Base-by-base conservation (phyloP, 1,140 invertebrate species). In the Sitobion miscanthi region DNA sequence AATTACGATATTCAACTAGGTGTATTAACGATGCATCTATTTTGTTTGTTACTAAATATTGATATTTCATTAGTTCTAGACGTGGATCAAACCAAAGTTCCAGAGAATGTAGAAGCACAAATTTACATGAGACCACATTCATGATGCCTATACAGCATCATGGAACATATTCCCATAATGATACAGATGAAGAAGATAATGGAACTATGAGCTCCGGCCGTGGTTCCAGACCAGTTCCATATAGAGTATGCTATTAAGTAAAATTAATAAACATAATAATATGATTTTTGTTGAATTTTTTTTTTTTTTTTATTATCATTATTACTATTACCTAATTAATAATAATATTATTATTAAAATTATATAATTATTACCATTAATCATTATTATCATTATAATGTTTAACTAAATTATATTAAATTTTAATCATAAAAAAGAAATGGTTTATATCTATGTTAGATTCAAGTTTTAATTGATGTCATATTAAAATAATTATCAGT, bases 41-140 rank as follows among this genome's bases (percentile, higher is more conserved):
- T 30, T 69, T 14, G 2, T 69, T 69, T 69, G 2, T 77, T n/a
- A 77, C 30, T 77, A n/a, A 9, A 30, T 9, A 11, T 35, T 77
- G 14, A 77, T n/a, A n/a, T n/a, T 35, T n/a, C 14, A 1, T 20
- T 35, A 92, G 91, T 92, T 82, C 91, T 42, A 92, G 91, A 85
- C 91, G 91, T 17, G 49, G 49, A 38, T 85, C 82, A 1, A 93
- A n/a, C 57, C 91, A 93, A 25, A 85, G 35, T n/a, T 86, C 91
- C 30, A 93, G 91, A 57, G 91, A 93, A 42, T 86, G 77, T 47
- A 93, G 91, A 54, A 57, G 49, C n/a, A 30, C 77, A 42, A 93
- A 93, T 25, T 93, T 93, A n/a, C 91, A 93, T 38, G 91, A 93
- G 38, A 93, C 91, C 47, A 93, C 91, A 38, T 93, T 93, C 38